phyloP scores from a whole-genome alignment of 2,888 invertebrate species.

The Polyommatus iphigenia region DNA sequence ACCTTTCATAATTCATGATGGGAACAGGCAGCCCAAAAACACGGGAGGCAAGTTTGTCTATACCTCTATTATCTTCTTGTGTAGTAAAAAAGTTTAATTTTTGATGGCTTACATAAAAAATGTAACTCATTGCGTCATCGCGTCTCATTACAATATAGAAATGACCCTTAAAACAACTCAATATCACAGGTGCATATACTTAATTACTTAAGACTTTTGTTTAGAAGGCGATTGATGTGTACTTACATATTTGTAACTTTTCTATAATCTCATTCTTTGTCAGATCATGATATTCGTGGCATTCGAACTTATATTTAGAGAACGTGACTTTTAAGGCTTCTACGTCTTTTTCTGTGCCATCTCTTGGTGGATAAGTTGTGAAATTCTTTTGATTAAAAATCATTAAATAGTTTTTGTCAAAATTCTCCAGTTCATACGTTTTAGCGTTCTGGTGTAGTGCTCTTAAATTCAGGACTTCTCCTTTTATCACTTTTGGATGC shows the following conservation, averaged over 20 bases:
- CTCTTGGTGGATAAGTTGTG: slow-evolving; percentile 52
- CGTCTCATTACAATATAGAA: too few species aligned
- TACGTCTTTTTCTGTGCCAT: slow-evolving; percentile 60
- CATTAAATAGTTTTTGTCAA: slow-evolving; percentile 59
- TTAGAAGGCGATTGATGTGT: neutral
- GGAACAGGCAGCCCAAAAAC: too few species aligned
- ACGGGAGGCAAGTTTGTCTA: too few species aligned
- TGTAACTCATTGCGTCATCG: too few species aligned
- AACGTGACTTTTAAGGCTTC: slow-evolving; percentile 54
- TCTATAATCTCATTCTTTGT: slow-evolving; percentile 54
- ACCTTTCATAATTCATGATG: too few species aligned
- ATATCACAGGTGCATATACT: too few species aligned
- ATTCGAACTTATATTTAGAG: slow-evolving; percentile 55
- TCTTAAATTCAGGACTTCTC: slow-evolving; percentile 41
- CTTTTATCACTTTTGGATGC: slow-evolving; percentile 29
- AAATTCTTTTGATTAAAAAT: slow-evolving; percentile 63
- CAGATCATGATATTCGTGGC: slow-evolving; percentile 51
- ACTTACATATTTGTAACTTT: slow-evolving; percentile 54
- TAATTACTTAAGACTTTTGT: neutral
- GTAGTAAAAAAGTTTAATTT: too few species aligned
- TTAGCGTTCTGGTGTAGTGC: slow-evolving; percentile 52
- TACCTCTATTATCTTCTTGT: too few species aligned
- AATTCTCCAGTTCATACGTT: slow-evolving; percentile 63
- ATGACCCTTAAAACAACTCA: too few species aligned
- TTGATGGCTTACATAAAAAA: too few species aligned